Evolutionary conservation across 2,888 invertebrate genomes (phyloP).

Genomic region (Amblyjoppa proteus): DNA sequence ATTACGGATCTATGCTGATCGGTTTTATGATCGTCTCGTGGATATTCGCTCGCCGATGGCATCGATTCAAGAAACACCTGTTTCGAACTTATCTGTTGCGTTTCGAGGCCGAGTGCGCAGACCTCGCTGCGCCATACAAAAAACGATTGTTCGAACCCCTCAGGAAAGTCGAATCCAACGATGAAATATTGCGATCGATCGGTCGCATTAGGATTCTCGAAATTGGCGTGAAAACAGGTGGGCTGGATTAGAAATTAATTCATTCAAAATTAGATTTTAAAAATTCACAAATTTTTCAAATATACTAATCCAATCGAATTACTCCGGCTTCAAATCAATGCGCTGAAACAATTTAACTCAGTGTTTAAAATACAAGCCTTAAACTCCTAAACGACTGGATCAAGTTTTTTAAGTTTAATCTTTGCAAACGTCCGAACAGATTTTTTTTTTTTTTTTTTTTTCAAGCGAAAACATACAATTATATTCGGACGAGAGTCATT

Average conservation of each 20-base stretch:
- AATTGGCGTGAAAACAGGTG: slow-evolving; percentile 82
- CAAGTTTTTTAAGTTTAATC: too few relatives aligned
- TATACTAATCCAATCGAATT: not conserved
- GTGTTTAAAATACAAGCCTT: too few relatives aligned
- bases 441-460: slow-evolving; percentile 6
- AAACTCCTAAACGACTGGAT: too few relatives aligned
- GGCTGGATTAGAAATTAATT: not conserved
- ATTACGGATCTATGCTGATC: slow-evolving; percentile 73
- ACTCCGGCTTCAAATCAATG: too few relatives aligned
- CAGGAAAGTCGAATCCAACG: slow-evolving; percentile 73
- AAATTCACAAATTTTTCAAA: not conserved
- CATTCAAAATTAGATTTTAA: not conserved
- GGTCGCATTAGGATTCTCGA: slow-evolving; percentile 79
- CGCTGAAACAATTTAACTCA: too few relatives aligned
- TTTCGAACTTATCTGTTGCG: slow-evolving; percentile 78
- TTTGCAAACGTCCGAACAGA: not conserved
- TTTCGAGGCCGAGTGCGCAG: slow-evolving; percentile 80
- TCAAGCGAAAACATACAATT: slow-evolving; percentile 81
- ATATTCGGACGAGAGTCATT: slow-evolving; percentile 78
- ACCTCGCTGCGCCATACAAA: slow-evolving; percentile 74
- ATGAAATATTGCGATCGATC: slow-evolving; percentile 75
- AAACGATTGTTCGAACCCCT: slow-evolving; percentile 76
- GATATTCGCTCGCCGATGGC: slow-evolving; percentile 73
- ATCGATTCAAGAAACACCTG: slow-evolving; percentile 71
- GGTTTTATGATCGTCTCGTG: slow-evolving; percentile 64